phyloP scores from a whole-genome alignment of 2,888 invertebrate species.

The Patella depressa region DNA sequence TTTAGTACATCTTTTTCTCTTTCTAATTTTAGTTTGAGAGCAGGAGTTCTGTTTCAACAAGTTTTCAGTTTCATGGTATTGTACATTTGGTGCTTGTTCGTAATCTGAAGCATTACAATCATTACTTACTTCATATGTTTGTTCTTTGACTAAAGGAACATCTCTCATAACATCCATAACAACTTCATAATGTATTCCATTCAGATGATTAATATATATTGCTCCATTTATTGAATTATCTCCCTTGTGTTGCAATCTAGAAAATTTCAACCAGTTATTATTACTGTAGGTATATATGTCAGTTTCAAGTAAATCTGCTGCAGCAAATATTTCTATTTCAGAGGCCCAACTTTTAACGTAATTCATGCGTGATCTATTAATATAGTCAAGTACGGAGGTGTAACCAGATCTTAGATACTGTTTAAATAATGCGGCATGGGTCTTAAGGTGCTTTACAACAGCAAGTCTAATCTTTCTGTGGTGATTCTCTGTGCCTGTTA shows the following conservation, averaged over 20 bases:
- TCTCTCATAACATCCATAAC: not conserved
- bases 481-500: not conserved
- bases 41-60: too few relatives aligned
- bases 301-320: constrained; percentile 4
- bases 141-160: not conserved
- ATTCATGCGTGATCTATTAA: not conserved
- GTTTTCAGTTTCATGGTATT: too few relatives aligned
- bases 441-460: not conserved
- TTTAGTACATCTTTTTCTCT: too few relatives aligned
- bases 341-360: not conserved
- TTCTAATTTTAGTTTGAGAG: too few relatives aligned
- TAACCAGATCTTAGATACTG: not conserved
- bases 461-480: not conserved
- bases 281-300: not conserved
- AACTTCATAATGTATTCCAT: not conserved
- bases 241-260: not conserved
- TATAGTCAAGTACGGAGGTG: not conserved
- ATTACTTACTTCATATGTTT: not conserved
- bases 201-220: not conserved
- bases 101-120: too few relatives aligned
- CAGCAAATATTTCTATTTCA: not conserved
- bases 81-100: too few relatives aligned
- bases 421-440: not conserved
- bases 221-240: not conserved
- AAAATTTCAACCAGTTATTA: constrained; percentile 3